A percentile compares a stretch with the other conserved stretches of the same genome.
Conservation (phyloP, 2,797 vertebrate species). For the Protonibea diacanthus region DNA sequence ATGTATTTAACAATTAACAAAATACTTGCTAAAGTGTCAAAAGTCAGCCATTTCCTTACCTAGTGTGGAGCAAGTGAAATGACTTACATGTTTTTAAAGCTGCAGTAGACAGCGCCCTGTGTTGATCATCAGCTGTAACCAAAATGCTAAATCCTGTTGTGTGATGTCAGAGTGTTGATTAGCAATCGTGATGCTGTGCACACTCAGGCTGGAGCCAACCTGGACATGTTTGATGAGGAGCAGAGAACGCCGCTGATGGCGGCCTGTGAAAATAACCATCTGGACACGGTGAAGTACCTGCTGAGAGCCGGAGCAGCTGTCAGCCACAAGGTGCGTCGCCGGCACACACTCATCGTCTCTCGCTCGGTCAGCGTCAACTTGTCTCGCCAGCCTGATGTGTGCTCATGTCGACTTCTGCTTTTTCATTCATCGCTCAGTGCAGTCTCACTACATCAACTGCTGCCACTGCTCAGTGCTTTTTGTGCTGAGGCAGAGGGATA, state of each 20-base stretch:
- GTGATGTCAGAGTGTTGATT: neutral
- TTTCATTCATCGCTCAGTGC: conserved; percentile 8
- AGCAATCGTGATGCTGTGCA: neutral
- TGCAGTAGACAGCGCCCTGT: neutral
- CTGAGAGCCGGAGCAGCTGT: conserved; percentile 93
- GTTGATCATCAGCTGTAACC: neutral
- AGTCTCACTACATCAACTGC: neutral
- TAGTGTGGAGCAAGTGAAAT: neutral
- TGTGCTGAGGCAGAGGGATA: too few relatives aligned
- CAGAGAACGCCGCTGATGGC: conserved; percentile 95
- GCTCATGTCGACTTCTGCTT: conserved; percentile 2
- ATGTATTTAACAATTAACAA: neutral
- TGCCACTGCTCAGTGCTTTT: conserved; percentile 7
- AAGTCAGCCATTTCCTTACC: neutral
- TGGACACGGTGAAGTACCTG: conserved; percentile 95
- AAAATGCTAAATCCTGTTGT: neutral
- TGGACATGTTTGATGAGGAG: conserved; percentile 94
- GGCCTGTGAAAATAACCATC: conserved; percentile 94
- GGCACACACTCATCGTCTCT: neutral
- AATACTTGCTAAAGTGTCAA: neutral
- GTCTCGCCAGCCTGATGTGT: neutral
- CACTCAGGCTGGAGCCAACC: conserved; percentile 93
- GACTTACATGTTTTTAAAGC: neutral
- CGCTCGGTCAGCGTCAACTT: neutral
- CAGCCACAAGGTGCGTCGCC: conserved; percentile 89